Conservation (phyloP, 53 echinoderm and acorn worm genomes). For the Paracentrotus lividus region DNA sequence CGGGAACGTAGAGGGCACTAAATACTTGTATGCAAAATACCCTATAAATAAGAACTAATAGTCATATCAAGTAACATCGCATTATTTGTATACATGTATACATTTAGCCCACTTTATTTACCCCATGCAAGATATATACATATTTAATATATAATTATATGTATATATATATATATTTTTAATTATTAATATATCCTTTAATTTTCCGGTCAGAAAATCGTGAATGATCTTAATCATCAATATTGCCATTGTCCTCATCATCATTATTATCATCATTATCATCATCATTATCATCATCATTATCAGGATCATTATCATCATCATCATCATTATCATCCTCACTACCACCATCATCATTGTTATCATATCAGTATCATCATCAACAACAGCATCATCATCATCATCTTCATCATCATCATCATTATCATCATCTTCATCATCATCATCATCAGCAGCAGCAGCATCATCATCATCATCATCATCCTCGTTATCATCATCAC, state of each 20-base stretch:
- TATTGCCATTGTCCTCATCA: not conserved
- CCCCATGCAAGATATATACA: too few species aligned
- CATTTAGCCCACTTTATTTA: too few species aligned
- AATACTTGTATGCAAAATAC: too few species aligned
- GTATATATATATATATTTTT: too few species aligned
- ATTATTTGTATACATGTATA: too few species aligned
- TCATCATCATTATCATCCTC: not conserved
- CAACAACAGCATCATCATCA: constrained; percentile 16
- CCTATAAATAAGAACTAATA: too few species aligned
- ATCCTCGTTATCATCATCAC: constrained; percentile 42
- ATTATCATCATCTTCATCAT: not conserved
- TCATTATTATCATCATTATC: not conserved
- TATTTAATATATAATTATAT: too few species aligned
- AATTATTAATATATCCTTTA: too few species aligned
- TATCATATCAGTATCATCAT: too few species aligned
- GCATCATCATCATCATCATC: not conserved
- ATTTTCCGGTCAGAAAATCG: too few species aligned
- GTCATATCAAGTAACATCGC: too few species aligned
- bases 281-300: not conserved
- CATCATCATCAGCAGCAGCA: not conserved
- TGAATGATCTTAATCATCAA: not conserved
- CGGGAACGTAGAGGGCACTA: too few species aligned
- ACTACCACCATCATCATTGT: not conserved
- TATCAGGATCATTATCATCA: not conserved
- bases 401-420: constrained; percentile 14